These are phyloP conservation scores for Perognathus longimembris DNA, from an alignment of 2,113 vertebrate species.

Conservation along the genomic window DNA sequence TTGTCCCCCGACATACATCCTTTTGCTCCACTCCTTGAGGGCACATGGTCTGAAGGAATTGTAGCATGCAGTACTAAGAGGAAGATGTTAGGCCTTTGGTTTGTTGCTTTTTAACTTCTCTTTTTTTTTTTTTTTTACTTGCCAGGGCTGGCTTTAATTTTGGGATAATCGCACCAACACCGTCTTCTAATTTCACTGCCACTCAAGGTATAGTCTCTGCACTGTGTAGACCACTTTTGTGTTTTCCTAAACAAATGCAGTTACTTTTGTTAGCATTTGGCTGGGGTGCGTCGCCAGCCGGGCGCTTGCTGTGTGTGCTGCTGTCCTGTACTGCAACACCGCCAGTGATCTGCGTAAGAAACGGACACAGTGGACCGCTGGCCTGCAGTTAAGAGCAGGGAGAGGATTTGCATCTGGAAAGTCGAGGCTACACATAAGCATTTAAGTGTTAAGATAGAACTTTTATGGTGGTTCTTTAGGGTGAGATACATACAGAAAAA, in stretches of 20 bases:
- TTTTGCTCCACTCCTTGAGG: not conserved
- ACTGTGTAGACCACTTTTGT: not conserved
- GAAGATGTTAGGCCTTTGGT: not conserved
- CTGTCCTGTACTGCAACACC: too few relatives aligned
- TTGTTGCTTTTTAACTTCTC: constrained; percentile 55
- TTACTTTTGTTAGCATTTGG: too few relatives aligned
- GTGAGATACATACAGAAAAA: not conserved
- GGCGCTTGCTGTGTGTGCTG: too few relatives aligned
- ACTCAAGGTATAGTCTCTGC: constrained; percentile 81
- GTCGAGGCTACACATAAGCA: constrained; percentile 28
- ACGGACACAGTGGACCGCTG: too few relatives aligned
- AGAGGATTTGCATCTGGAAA: constrained; percentile 64
- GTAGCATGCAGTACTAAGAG: not conserved
- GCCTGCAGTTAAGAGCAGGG: not conserved
- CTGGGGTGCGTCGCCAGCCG: too few relatives aligned
- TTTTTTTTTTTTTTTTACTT: constrained; percentile 64
- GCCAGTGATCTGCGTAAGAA: too few relatives aligned
- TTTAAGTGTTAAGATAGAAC: constrained; percentile 1
- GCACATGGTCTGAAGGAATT: not conserved
- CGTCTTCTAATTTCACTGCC: constrained; percentile 53
- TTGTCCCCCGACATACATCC: accelerated
- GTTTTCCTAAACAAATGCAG: not conserved
- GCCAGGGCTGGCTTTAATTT: constrained; percentile 86
- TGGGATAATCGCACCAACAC: constrained; percentile 71
- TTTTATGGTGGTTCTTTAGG: not conserved